These are phyloP conservation scores for Plebejus anna DNA, from an alignment of 2,888 invertebrate species.

Conservation along the genomic window DNA sequence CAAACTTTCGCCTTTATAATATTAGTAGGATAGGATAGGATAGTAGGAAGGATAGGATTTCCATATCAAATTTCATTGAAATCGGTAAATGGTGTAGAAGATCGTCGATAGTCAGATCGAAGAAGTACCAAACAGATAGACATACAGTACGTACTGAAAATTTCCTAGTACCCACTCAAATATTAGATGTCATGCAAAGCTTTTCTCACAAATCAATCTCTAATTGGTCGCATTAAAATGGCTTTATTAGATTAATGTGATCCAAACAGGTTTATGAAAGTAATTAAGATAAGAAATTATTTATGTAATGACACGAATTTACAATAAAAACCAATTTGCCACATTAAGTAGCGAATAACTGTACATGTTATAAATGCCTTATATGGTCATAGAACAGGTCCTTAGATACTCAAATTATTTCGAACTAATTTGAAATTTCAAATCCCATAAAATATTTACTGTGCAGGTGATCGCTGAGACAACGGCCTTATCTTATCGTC, in stretches of 20 bases:
- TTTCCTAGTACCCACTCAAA: background rate
- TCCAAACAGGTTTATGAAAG: background rate
- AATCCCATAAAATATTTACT: background rate
- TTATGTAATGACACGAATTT: background rate
- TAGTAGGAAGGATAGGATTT: too few species aligned
- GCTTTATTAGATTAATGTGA: background rate
- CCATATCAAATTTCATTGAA: too few species aligned
- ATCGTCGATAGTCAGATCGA: too few species aligned
- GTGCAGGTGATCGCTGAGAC: background rate
- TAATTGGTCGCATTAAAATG: slow-evolving; percentile 8
- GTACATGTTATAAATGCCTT: background rate
- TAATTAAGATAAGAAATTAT: slow-evolving; percentile 3
- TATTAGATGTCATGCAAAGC: background rate
- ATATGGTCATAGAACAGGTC: slow-evolving; percentile 1
- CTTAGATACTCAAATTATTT: background rate
- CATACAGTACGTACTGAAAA: too few species aligned
- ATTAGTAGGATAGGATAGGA: too few species aligned
- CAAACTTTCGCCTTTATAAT: too few species aligned
- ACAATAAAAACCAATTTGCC: slow-evolving; percentile 1
- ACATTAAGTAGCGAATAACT: slow-evolving; percentile 17
- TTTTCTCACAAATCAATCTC: background rate
- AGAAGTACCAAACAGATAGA: too few species aligned
- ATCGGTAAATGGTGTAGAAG: too few species aligned
- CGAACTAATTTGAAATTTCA: background rate
- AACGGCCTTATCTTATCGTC: background rate